Evolutionary conservation across 2,797 vertebrate genomes (phyloP).

Genomic region (Botia kubotai): DNA sequence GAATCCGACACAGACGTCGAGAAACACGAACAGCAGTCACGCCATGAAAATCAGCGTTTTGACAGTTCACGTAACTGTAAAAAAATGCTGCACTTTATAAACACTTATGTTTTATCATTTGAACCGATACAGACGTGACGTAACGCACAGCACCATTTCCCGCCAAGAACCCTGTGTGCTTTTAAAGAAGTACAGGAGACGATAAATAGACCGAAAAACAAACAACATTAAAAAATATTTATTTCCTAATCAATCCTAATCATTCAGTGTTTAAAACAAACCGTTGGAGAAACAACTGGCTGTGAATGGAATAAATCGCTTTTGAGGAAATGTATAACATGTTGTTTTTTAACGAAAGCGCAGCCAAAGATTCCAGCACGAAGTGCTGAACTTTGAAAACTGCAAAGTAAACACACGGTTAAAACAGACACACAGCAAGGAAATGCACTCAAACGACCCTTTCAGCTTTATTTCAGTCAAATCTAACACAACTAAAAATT

Average conservation of each 20-base stretch:
- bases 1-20: no score
- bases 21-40: no score
- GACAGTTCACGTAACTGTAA: no score
- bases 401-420: conserved; percentile 60
- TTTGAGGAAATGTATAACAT: neutral
- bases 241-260: neutral
- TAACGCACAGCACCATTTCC: no score
- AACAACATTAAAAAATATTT: neutral
- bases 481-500: conserved; percentile 51
- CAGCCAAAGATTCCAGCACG: neutral
- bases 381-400: conserved; percentile 20
- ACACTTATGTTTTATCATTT: no score
- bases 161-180: no score
- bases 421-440: conserved; percentile 73
- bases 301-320: neutral
- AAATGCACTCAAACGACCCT: conserved; percentile 59
- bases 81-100: no score
- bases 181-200: no score
- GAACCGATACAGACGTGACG: no score
- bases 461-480: conserved; percentile 77
- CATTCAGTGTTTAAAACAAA: neutral
- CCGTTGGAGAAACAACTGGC: neutral
- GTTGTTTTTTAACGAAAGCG: conserved; percentile 42
- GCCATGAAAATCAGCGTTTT: no score
- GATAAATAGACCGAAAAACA: neutral